Conservation (phyloP, 2,888 invertebrate genomes). For the Nomada ruficornis region DNA sequence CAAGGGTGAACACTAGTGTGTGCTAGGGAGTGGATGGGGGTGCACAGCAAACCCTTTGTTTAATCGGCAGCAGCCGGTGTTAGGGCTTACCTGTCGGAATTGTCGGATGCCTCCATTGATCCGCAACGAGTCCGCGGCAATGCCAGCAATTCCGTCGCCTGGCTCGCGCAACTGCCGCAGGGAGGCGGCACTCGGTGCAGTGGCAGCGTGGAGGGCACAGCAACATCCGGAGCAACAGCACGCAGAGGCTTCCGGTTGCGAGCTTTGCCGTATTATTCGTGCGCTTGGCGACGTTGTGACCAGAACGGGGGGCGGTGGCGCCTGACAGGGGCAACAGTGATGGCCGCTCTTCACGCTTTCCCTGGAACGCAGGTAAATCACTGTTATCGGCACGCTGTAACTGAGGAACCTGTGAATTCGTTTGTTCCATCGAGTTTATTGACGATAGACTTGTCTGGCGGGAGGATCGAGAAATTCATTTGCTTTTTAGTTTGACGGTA, state of each 20-base stretch:
- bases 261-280: slow-evolving; percentile 95
- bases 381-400: slow-evolving; percentile 12
- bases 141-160: slow-evolving; percentile 95
- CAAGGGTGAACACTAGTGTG: slow-evolving; percentile 18
- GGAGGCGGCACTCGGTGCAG: slow-evolving; percentile 91
- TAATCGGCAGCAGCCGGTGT: slow-evolving; percentile 3
- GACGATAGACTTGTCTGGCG: too few species aligned
- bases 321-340: slow-evolving; percentile 88
- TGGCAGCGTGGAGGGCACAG: slow-evolving; percentile 86
- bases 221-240: slow-evolving; percentile 83
- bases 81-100: slow-evolving; percentile 93
- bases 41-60: slow-evolving; percentile 36
- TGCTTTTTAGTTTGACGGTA: too few species aligned
- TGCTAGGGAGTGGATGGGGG: background rate
- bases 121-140: slow-evolving; percentile 97
- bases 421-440: background rate
- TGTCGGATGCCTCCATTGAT: slow-evolving; percentile 98
- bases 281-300: slow-evolving; percentile 89
- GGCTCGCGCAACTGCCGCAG: slow-evolving; percentile 93
- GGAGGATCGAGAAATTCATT: too few species aligned
- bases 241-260: slow-evolving; percentile 91
- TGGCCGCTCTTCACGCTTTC: slow-evolving; percentile 83
- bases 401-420: background rate
- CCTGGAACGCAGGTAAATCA: slow-evolving; percentile 63
- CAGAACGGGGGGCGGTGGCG: slow-evolving; percentile 89